Evolutionary conservation across 2,888 invertebrate species (phyloP).

Genomic region (Eilema caniola): DNA sequence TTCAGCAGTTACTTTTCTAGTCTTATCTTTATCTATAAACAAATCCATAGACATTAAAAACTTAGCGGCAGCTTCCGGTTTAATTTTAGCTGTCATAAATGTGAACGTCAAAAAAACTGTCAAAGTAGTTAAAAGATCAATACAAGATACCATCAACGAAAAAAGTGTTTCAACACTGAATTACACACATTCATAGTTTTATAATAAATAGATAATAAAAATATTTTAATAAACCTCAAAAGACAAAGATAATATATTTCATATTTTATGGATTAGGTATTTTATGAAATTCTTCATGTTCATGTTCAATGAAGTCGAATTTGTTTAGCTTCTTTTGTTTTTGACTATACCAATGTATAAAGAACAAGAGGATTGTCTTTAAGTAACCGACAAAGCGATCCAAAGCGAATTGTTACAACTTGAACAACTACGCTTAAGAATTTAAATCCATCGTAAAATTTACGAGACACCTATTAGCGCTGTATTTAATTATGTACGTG

Average conservation of each 20-base stretch:
- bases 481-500: conserved; percentile 34
- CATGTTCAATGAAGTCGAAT: not conserved
- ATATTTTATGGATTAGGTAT: not conserved
- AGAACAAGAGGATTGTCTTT: conserved; percentile 50
- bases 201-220: not conserved
- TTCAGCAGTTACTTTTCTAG: conserved; percentile 1
- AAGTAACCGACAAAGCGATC: conserved; percentile 54
- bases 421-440: conserved; percentile 37
- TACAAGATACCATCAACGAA: conserved; percentile 21
- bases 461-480: conserved; percentile 43
- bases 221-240: not conserved
- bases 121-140: conserved; percentile 36
- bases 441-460: conserved; percentile 55
- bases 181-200: not conserved
- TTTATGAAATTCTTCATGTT: not conserved
- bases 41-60: conserved; percentile 38
- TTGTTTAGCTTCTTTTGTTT: not conserved
- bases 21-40: conserved; percentile 31
- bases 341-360: conserved; percentile 32
- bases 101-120: conserved; percentile 21
- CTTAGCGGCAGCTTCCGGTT: conserved; percentile 50
- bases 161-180: not conserved
- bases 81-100: conserved; percentile 50
- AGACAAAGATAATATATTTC: not conserved
- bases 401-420: conserved; percentile 53